A percentile compares a stretch with the other conserved stretches of the same genome.
These are phyloP conservation scores for Danio albolineatus DNA, from an alignment of 2,797 vertebrate genomes.

Conservation along the genomic window DNA sequence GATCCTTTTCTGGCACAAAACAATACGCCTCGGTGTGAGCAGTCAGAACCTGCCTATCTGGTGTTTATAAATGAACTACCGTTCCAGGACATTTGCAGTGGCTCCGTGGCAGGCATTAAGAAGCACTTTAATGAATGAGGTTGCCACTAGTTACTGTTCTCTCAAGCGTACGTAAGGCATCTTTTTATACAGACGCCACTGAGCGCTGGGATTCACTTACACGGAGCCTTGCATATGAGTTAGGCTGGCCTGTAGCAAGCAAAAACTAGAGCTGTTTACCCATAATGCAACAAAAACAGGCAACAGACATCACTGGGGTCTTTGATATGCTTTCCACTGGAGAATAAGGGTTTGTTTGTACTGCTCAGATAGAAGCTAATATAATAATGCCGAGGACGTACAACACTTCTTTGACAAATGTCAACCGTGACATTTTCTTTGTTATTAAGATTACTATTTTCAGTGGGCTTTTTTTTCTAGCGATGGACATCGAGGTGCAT, in stretches of 20 bases:
- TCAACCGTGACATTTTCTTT: conserved; percentile 33
- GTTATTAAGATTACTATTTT: conserved; percentile 17
- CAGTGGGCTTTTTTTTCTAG: background rate
- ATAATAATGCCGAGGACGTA: conserved; percentile 19
- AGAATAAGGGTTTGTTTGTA: conserved; percentile 48
- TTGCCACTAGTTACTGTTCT: conserved; percentile 83
- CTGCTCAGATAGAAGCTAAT: conserved; percentile 26
- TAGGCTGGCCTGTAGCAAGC: conserved; percentile 33
- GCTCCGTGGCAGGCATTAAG: conserved; percentile 76
- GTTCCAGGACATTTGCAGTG: conserved; percentile 81
- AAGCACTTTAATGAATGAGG: conserved; percentile 79
- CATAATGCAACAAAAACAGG: conserved; percentile 44
- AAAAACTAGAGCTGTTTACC: conserved; percentile 36
- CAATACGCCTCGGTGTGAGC: conserved; percentile 55
- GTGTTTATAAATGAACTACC: conserved; percentile 67
- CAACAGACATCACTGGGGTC: conserved; percentile 27
- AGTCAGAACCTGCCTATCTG: conserved; percentile 61
- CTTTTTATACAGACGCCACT: conserved; percentile 53
- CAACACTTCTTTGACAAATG: conserved; percentile 32
- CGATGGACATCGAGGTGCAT: conserved; percentile 19
- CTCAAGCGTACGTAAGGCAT: conserved; percentile 68
- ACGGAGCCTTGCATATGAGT: conserved; percentile 53
- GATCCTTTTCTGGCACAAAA: conserved; percentile 49
- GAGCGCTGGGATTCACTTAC: conserved; percentile 54
- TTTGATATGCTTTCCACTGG: conserved; percentile 29